phyloP scores from a whole-genome alignment of 23 tunicate species.

The Diplosoma virens region DNA sequence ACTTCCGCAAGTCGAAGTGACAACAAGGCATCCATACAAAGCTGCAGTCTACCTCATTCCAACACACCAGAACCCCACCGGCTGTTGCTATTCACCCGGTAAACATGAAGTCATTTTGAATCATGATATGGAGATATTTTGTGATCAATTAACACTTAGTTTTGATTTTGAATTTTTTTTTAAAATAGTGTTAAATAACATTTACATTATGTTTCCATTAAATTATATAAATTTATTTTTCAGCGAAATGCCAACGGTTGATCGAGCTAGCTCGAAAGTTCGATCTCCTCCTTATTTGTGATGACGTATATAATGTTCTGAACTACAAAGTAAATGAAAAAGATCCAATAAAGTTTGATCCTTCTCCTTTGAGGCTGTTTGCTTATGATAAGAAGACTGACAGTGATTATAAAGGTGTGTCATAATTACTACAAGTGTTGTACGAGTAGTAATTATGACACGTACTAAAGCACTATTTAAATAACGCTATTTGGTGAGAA shows the following conservation, averaged over 20 bases:
- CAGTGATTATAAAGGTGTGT: conserved; percentile 57
- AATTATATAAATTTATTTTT: neutral
- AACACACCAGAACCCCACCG: conserved; percentile 76
- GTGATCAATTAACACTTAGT: no score
- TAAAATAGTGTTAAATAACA: neutral
- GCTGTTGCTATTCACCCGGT: conserved; percentile 59
- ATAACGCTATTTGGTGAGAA: no score
- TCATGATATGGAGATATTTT: no score
- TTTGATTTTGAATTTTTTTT: no score
- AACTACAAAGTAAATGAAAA: conserved; percentile 6
- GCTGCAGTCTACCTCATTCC: conserved; percentile 77
- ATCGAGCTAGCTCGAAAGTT: conserved; percentile 64
- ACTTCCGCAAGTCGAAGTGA: conserved; percentile 5
- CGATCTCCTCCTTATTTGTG: conserved; percentile 61
- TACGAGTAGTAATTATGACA: no score
- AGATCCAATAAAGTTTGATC: conserved; percentile 31
- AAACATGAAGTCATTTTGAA: no score
- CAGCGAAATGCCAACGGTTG: conserved; percentile 53
- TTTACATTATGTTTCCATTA: no score
- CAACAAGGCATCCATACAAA: conserved; percentile 39
- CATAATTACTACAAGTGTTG: no score
- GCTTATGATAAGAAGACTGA: conserved; percentile 59
- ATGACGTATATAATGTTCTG: conserved; percentile 72
- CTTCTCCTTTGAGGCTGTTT: conserved; percentile 58
- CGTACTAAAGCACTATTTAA: no score